phyloP scores from a whole-genome alignment of 2,113 vertebrate species.

The Rhombomys opimus region DNA sequence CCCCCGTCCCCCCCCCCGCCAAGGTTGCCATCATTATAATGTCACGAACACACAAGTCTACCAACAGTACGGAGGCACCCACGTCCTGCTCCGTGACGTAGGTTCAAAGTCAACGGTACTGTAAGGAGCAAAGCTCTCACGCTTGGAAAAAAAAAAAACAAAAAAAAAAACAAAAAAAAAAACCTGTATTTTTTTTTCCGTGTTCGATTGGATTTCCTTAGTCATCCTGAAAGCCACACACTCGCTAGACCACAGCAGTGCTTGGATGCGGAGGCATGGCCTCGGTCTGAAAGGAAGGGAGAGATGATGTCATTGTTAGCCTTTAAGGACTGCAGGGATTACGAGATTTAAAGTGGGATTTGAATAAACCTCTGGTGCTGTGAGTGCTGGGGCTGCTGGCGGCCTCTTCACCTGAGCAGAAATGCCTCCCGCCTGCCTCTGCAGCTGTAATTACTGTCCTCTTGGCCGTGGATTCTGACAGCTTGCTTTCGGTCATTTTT shows the following conservation, averaged over 20 bases:
- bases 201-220: conserved; percentile 59
- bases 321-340: conserved; percentile 80
- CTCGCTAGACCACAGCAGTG: conserved; percentile 56
- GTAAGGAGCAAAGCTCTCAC: conserved; percentile 6
- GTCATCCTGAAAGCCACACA: neutral
- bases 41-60: neutral
- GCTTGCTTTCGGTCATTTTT: conserved; percentile 75
- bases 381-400: conserved; percentile 55
- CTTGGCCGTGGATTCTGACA: conserved; percentile 6
- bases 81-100: conserved; percentile 43
- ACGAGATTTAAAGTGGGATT: conserved; percentile 84
- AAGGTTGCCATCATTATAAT: conserved; percentile 25
- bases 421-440: neutral
- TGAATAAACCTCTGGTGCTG: conserved; percentile 83
- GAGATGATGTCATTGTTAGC: conserved; percentile 82
- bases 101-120: conserved; percentile 73
- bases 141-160: too few relatives aligned
- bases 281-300: conserved; percentile 77
- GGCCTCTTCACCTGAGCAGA: conserved; percentile 75
- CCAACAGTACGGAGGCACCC: too few relatives aligned
- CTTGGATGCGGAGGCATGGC: conserved; percentile 64
- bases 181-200: conserved; percentile 66
- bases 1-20: neutral
- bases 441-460: conserved; percentile 66
- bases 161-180: too few relatives aligned